Conservation (phyloP, 2,797 vertebrate genomes). For the Etheostoma perlongum region DNA sequence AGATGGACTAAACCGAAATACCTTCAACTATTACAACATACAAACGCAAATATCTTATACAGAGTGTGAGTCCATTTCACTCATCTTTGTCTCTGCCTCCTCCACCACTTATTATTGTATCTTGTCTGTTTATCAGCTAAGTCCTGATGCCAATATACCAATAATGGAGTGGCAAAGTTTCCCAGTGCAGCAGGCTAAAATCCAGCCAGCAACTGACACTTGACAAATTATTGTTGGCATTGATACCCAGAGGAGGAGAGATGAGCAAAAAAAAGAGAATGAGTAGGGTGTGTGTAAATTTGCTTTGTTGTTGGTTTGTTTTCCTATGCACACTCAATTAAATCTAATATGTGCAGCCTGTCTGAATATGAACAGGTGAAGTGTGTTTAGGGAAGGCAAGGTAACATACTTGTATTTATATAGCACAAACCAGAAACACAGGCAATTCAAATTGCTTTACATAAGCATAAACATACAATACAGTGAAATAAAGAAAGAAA, state of each 20-base stretch:
- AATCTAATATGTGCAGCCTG: neutral
- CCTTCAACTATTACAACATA: constrained; percentile 5
- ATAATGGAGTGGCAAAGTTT: constrained; percentile 49
- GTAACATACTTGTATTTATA: no score
- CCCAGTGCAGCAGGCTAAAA: constrained; percentile 38
- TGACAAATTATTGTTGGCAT: constrained; percentile 61
- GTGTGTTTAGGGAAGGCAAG: constrained; percentile 4
- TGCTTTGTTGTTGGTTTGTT: constrained; percentile 21
- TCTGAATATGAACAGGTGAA: neutral
- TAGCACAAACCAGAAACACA: no score
- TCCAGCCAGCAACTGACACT: constrained; percentile 47
- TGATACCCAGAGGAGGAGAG: constrained; percentile 10
- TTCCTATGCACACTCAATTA: constrained; percentile 15
- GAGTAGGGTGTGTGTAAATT: constrained; percentile 26
- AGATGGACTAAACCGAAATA: constrained; percentile 4
- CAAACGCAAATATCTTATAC: constrained; percentile 15
- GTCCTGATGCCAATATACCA: constrained; percentile 36
- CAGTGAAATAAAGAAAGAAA: no score
- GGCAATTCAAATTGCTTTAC: no score
- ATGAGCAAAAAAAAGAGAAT: constrained; percentile 30
- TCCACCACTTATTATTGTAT: constrained; percentile 30
- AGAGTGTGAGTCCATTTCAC: constrained; percentile 38
- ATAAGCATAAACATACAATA: no score
- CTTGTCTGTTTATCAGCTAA: constrained; percentile 43
- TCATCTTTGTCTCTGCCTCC: constrained; percentile 33